phyloP scores from a whole-genome alignment of 2,797 vertebrate species.

The Trichosurus vulpecula region DNA sequence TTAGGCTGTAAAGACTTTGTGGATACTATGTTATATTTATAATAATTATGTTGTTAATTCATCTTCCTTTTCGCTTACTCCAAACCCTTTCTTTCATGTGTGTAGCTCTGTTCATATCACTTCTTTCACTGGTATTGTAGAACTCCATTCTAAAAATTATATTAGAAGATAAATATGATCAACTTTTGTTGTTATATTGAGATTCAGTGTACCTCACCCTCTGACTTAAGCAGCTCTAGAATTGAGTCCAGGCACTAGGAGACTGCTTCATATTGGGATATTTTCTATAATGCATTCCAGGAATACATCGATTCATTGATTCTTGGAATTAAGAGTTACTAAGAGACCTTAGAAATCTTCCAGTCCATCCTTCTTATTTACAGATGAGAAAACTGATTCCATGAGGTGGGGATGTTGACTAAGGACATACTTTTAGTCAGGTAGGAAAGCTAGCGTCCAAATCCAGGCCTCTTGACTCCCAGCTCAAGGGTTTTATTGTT shows the following conservation, averaged over 20 bases:
- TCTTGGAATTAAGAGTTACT: neutral
- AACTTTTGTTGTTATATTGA: neutral
- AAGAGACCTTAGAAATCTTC: neutral
- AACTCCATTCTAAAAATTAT: neutral
- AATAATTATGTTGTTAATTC: neutral
- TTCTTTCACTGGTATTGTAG: neutral
- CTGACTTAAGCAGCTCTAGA: neutral
- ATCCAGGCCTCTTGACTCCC: neutral
- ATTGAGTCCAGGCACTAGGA: neutral
- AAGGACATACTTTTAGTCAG: neutral
- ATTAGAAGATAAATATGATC: neutral
- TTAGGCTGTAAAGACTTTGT: neutral
- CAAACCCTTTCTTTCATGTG: neutral
- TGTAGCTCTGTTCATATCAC: neutral
- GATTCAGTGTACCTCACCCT: neutral
- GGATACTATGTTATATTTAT: neutral
- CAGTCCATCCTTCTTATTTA: neutral
- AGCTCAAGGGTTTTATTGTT: neutral
- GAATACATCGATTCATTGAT: neutral
- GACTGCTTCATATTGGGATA: neutral
- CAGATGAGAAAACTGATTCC: neutral
- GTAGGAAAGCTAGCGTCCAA: neutral
- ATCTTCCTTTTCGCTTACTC: neutral
- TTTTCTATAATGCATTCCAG: neutral
- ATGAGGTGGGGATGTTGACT: neutral